phyloP scores from a whole-genome alignment of 2,888 invertebrate species.

The Eristalis arbustorum region DNA sequence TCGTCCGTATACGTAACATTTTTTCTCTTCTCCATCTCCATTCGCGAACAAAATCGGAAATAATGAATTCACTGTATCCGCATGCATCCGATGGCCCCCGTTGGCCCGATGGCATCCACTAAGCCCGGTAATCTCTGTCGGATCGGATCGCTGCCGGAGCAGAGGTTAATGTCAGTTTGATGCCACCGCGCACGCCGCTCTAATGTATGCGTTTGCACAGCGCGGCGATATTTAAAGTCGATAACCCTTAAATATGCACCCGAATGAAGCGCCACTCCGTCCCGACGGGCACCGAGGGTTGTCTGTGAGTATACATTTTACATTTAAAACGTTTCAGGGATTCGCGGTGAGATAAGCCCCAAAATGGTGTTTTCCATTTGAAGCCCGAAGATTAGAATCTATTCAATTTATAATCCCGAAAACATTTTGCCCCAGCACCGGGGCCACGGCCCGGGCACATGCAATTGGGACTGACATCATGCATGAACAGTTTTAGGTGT shows the following conservation, averaged over 20 bases:
- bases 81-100: too few species aligned
- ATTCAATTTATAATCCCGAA: constrained; percentile 66
- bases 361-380: constrained; percentile 56
- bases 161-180: constrained; percentile 20
- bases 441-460: background rate
- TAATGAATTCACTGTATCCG: constrained; percentile 52
- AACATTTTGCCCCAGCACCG: constrained; percentile 32
- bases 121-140: constrained; percentile 51
- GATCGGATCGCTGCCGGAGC: background rate
- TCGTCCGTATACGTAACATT: too few species aligned
- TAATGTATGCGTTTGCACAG: constrained; percentile 61
- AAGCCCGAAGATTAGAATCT: constrained; percentile 63
- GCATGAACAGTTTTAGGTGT: background rate
- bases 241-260: constrained; percentile 64
- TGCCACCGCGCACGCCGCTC: constrained; percentile 44
- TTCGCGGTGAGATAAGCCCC: constrained; percentile 52
- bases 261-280: background rate
- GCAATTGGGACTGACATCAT: constrained; percentile 23
- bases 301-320: constrained; percentile 59
- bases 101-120: background rate
- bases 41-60: constrained; percentile 38
- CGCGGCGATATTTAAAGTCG: constrained; percentile 62
- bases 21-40: background rate
- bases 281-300: background rate
- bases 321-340: constrained; percentile 61